phyloP scores from a whole-genome alignment of 1,140 invertebrate genomes.

The Euura saliciscinereae region DNA sequence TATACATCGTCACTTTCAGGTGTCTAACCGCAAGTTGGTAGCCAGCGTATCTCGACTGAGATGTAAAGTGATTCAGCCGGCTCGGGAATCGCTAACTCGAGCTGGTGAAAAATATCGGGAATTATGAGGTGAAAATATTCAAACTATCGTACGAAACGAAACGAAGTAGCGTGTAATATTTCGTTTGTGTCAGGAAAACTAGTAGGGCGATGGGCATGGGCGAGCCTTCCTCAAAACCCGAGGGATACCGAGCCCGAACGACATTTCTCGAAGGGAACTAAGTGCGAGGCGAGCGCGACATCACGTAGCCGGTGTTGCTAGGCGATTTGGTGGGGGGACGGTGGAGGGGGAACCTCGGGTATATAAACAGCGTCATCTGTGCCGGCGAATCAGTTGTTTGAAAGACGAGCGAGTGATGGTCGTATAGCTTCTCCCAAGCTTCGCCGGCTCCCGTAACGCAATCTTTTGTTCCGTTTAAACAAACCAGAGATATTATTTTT shows the following conservation, averaged over 20 bases:
- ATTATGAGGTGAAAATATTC: background rate
- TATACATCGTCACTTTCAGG: slow-evolving; percentile 4
- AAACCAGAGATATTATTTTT: background rate
- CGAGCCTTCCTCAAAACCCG: slow-evolving; percentile 17
- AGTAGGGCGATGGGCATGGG: slow-evolving; percentile 15
- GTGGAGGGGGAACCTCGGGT: slow-evolving; percentile 27
- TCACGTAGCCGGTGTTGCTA: slow-evolving; percentile 58
- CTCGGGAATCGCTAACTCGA: background rate
- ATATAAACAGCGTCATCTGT: slow-evolving; percentile 50
- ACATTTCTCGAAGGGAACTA: slow-evolving; percentile 29
- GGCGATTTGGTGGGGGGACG: slow-evolving; percentile 40
- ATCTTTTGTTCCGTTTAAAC: slow-evolving; percentile 13
- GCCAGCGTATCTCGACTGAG: background rate
- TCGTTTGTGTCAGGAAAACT: slow-evolving; percentile 9
- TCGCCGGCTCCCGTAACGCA: slow-evolving; percentile 4
- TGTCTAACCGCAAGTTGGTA: background rate
- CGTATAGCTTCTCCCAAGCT: background rate
- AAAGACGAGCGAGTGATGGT: slow-evolving; percentile 13
- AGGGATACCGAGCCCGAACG: slow-evolving; percentile 19
- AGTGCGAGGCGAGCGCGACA: slow-evolving; percentile 36
- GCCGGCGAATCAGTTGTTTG: slow-evolving; percentile 46
- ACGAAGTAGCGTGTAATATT: background rate
- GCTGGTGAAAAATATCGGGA: background rate
- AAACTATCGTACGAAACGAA: background rate
- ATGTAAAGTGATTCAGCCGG: background rate